A percentile compares a stretch with the other conserved stretches of the same genome.
Evolutionary conservation across 2,797 vertebrate genomes (phyloP).

Genomic region (Thaleichthys pacificus): DNA sequence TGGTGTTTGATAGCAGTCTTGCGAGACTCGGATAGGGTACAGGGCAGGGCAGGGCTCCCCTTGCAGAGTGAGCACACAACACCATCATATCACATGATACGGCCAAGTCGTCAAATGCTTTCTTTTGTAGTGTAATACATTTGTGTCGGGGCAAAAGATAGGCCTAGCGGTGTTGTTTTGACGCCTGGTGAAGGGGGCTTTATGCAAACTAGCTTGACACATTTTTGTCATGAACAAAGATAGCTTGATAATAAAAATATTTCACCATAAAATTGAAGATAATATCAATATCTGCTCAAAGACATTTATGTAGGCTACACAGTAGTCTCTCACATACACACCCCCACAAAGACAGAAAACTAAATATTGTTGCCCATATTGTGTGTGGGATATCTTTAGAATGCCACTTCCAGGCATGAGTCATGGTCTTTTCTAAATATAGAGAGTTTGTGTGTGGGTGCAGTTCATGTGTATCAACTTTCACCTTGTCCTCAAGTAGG

Average conservation of each 20-base stretch:
- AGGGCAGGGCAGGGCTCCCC: not conserved
- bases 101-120: not conserved
- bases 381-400: conserved; percentile 21
- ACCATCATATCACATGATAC: not conserved
- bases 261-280: not conserved
- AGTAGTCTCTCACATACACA: too few species aligned
- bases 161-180: not conserved
- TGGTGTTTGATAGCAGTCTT: conserved; percentile 52
- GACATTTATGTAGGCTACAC: too few species aligned
- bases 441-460: conserved; percentile 9
- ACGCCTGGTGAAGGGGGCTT: not conserved
- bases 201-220: too few species aligned
- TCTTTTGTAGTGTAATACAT: not conserved
- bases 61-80: not conserved
- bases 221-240: not conserved
- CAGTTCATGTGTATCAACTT: conserved; percentile 10
- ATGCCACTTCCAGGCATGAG: conserved; percentile 22
- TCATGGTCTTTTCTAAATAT: conserved; percentile 1
- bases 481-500: conserved; percentile 44
- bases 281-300: not conserved
- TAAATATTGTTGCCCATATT: conserved; percentile 12
- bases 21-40: conserved; percentile 44
- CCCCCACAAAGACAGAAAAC: not conserved
- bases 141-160: not conserved
- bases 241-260: not conserved